These are phyloP conservation scores for Peribatodes rhomboidaria DNA, from an alignment of 2,888 invertebrate species.

Conservation along the genomic window DNA sequence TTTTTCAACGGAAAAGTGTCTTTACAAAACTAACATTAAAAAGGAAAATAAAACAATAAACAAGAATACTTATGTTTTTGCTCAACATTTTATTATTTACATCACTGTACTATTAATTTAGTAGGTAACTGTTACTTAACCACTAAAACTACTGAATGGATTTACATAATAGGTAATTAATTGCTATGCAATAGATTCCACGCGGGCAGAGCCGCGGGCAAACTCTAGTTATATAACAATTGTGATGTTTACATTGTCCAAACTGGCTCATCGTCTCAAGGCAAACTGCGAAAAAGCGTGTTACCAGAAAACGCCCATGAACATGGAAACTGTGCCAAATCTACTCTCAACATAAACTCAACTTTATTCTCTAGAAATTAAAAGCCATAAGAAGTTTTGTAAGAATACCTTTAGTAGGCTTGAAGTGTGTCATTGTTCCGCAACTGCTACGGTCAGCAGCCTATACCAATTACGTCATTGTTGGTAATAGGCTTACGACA, in stretches of 20 bases:
- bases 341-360: conserved; percentile 18
- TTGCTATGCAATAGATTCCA: too few species aligned
- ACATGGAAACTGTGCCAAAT: conserved; percentile 15
- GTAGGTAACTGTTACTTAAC: too few species aligned
- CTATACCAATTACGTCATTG: conserved; percentile 65
- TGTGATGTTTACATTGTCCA: conserved; percentile 21
- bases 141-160: too few species aligned
- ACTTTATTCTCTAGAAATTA: conserved; percentile 30
- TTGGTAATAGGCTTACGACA: conserved; percentile 61
- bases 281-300: conserved; percentile 32
- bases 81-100: too few species aligned
- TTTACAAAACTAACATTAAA: too few species aligned
- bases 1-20: too few species aligned
- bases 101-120: too few species aligned
- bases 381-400: conserved; percentile 45
- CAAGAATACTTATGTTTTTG: too few species aligned
- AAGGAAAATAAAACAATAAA: too few species aligned
- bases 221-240: conserved; percentile 17
- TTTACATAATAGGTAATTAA: too few species aligned
- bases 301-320: conserved; percentile 37
- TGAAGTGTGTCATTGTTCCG: conserved; percentile 67
- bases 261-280: conserved; percentile 37
- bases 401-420: conserved; percentile 46
- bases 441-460: conserved; percentile 55
- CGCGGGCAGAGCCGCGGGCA: too few species aligned